These are phyloP conservation scores for Dryocosmus kuriphilus DNA, from an alignment of 2,888 invertebrate species.

Conservation along the genomic window DNA sequence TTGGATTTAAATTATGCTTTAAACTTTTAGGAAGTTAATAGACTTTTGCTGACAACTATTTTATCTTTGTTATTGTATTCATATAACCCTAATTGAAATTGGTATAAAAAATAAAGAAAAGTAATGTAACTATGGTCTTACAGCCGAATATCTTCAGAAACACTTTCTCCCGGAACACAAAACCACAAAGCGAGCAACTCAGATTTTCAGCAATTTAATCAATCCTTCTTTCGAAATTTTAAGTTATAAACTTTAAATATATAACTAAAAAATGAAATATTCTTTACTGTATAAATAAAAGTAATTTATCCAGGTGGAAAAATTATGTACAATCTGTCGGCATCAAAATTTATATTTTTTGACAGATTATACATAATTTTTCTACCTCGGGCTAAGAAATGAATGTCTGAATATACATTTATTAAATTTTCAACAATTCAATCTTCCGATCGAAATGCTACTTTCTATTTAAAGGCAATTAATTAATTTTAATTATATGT, in stretches of 20 bases:
- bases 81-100: not conserved
- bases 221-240: not conserved
- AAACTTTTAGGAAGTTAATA: too few species aligned
- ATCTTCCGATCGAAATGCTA: too few species aligned
- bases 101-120: not conserved
- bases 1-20: not conserved
- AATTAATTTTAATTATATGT: too few species aligned
- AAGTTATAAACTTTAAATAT: not conserved
- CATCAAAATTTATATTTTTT: too few species aligned
- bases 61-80: not conserved
- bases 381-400: too few species aligned
- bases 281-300: not conserved
- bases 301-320: too few species aligned
- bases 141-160: constrained; percentile 47
- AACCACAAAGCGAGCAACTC: constrained; percentile 40
- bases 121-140: constrained; percentile 7
- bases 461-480: too few species aligned
- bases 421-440: too few species aligned
- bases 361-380: too few species aligned
- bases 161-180: constrained; percentile 55
- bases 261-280: not conserved
- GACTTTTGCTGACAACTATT: not conserved
- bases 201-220: constrained; percentile 6
- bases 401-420: too few species aligned
- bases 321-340: too few species aligned